Evolutionary conservation across 2,888 invertebrate species (phyloP).

Genomic region (Orthosia gothica): DNA sequence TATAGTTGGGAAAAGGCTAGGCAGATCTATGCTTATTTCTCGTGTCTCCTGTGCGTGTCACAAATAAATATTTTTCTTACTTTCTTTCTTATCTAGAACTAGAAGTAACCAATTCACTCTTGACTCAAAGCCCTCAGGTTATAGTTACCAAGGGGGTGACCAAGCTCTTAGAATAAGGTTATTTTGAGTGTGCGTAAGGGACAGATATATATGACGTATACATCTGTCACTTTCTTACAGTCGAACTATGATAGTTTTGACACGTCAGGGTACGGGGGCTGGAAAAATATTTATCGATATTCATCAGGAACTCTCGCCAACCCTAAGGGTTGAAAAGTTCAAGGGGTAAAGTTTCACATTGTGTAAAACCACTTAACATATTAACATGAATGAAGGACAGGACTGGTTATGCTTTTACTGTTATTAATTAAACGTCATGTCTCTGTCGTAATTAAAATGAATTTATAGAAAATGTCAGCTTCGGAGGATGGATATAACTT

Average conservation of each 20-base stretch:
- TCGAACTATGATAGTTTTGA: too few relatives aligned
- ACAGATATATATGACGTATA: too few relatives aligned
- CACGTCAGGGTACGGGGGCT: too few relatives aligned
- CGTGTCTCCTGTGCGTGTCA: too few relatives aligned
- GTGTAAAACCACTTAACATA: constrained; percentile 32
- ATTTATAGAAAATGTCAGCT: not conserved
- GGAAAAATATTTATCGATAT: not conserved
- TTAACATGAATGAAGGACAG: constrained; percentile 12
- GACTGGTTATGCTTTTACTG: constrained; percentile 15
- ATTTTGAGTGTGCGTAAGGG: too few relatives aligned
- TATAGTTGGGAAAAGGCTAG: too few relatives aligned
- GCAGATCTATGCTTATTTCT: too few relatives aligned
- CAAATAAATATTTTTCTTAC: too few relatives aligned
- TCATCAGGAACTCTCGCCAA: not conserved
- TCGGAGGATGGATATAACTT: not conserved
- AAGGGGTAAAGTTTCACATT: constrained; percentile 14
- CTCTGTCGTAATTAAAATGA: constrained; percentile 5
- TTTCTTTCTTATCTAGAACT: not conserved
- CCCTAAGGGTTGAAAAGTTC: constrained; percentile 9
- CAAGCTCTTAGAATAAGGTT: too few relatives aligned
- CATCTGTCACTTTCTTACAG: too few relatives aligned
- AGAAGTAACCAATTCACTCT: not conserved
- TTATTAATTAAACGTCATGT: constrained; percentile 19
- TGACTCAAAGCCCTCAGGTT: not conserved
- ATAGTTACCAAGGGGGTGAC: too few relatives aligned